Evolutionary conservation across 2,888 invertebrate species (phyloP), one percentile per base, ranked within the genome.

Genomic region (Drosophila tripunctata): DNA sequence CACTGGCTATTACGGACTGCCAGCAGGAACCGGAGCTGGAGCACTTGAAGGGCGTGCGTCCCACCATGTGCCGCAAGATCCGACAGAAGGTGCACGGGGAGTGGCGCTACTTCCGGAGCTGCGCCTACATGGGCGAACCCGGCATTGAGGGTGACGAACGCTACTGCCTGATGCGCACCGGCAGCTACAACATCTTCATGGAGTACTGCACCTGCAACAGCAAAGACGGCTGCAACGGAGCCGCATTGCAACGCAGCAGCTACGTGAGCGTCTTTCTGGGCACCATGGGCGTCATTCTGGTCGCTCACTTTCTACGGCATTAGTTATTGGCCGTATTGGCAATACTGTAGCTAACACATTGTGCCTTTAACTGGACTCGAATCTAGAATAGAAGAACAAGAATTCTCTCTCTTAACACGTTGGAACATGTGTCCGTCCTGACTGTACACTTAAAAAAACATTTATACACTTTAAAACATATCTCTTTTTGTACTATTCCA

Each of bases 141-240:
- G 98, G 98, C 0, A 96, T 98, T 47, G 94, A 94, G 83, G 96
- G 97, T 0, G 97, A 98, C 82, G 97, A 98, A 90, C 93, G 98
- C 54, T 97, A 96, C 91, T 98, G 98, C 80, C 92, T 97, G 8
- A 96, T 97, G 95, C 93, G 97, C 83, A 96, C 96, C 0, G 97
- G 97, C 15, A 96, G 96, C 1, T 97, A 96, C 91, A 97, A 98
- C 89, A 97, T 98, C 75, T 98, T 97, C 90, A 95, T 97, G 92
- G 98, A 98, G 91, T 97, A 96, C 86, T 98, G 98, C 89, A 97
- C 97, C 0, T 98, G 98, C 64, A 96, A 96, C 83, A 96, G 96
- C 86, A 97, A 97, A 91, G 97, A 98, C 90, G 97, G 97, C 0
- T 98, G 98, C 89, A 98, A 98, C 90, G 91, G 93, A 2, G 95